These are phyloP conservation scores for Euwallacea fornicatus DNA, from an alignment of 1,140 invertebrate genomes.

Conservation along the genomic window DNA sequence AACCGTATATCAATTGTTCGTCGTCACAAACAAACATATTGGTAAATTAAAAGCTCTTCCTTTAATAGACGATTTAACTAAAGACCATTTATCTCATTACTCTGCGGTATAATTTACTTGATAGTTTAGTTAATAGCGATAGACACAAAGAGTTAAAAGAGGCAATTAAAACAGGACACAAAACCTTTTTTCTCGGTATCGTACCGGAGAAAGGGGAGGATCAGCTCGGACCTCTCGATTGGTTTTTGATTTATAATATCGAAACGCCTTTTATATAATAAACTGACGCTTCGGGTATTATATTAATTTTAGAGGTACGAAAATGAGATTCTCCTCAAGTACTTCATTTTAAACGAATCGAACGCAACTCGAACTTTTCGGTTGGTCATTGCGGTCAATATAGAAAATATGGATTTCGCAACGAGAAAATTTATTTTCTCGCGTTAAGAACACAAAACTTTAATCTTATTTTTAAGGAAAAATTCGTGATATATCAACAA, in stretches of 20 bases:
- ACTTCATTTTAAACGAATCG: constrained; percentile 6
- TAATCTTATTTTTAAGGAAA: too few relatives aligned
- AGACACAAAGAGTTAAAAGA: constrained; percentile 26
- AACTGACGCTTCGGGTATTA: constrained; percentile 12
- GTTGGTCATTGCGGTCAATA: too few relatives aligned
- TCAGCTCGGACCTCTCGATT: constrained; percentile 13
- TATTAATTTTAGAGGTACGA: constrained; percentile 19
- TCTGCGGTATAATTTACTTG: constrained; percentile 1
- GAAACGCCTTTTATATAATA: constrained; percentile 30
- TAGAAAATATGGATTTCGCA: too few relatives aligned
- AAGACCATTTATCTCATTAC: not conserved
- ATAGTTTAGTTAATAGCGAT: constrained; percentile 20
- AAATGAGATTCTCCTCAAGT: constrained; percentile 16
- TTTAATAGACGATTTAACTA: too few relatives aligned
- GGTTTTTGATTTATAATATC: constrained; percentile 34
- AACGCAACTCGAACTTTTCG: not conserved
- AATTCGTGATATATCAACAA: too few relatives aligned
- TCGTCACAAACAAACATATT: too few relatives aligned
- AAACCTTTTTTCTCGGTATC: constrained; percentile 27
- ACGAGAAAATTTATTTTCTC: too few relatives aligned
- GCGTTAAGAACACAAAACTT: too few relatives aligned
- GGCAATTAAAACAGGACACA: constrained; percentile 24
- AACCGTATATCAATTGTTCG: too few relatives aligned
- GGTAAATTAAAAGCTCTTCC: too few relatives aligned
- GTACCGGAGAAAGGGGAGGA: constrained; percentile 24